phyloP scores from a whole-genome alignment of 2,797 vertebrate genomes.

The Chromobotia macracanthus region DNA sequence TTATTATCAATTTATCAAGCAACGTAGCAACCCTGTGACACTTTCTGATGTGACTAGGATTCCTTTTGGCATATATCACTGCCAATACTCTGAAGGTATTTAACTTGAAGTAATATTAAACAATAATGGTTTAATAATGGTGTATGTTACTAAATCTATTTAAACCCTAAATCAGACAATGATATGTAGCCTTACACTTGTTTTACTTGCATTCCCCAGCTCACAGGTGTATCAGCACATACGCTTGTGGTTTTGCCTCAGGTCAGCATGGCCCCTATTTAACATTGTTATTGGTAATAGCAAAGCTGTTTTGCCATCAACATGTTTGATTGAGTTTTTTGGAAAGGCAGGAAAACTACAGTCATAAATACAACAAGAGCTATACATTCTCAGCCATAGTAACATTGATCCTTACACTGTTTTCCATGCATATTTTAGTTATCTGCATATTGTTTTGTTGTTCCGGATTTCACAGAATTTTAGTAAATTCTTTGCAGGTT shows the following conservation, averaged over 20 bases:
- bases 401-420: background rate
- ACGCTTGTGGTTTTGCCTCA: conserved; percentile 34
- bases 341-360: background rate
- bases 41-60: background rate
- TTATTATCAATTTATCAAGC: no score
- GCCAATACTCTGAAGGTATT: background rate
- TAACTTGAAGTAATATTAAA: background rate
- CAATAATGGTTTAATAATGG: no score
- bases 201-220: conserved; percentile 34
- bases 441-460: background rate
- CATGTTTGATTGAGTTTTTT: background rate
- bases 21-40: no score
- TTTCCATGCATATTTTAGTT: background rate
- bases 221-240: background rate
- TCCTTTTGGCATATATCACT: background rate
- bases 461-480: conserved; percentile 13
- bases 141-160: background rate
- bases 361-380: background rate
- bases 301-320: conserved; percentile 47
- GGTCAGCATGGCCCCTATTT: conserved; percentile 38
- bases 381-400: background rate
- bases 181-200: background rate
- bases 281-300: conserved; percentile 44
- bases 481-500: conserved; percentile 31
- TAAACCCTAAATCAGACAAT: background rate